A percentile compares a stretch with the other conserved stretches of the same genome.
Conservation (phyloP, 2,797 vertebrate genomes). For the Pipistrellus kuhlii region DNA sequence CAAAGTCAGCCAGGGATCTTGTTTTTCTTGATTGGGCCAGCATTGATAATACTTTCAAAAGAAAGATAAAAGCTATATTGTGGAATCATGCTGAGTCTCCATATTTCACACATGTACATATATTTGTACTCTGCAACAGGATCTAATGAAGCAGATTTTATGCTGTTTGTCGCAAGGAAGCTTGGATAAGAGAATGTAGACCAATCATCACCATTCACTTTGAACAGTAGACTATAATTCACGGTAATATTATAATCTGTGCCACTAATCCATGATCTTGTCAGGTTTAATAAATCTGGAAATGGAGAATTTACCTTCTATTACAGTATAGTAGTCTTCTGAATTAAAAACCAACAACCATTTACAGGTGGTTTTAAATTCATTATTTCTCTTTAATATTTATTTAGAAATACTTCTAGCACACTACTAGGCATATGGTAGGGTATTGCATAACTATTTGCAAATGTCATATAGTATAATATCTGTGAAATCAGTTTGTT, state of each 20-base stretch:
- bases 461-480: background rate
- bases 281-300: background rate
- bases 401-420: constrained; percentile 49
- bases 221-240: constrained; percentile 35
- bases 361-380: background rate
- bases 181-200: background rate
- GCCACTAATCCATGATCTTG: background rate
- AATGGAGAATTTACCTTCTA: background rate
- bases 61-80: background rate
- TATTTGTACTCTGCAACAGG: constrained; percentile 34
- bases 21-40: background rate
- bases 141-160: background rate
- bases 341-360: background rate
- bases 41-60: constrained; percentile 18
- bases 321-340: constrained; percentile 2
- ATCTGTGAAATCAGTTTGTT: background rate
- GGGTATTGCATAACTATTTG: constrained; percentile 1
- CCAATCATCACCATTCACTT: background rate
- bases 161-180: constrained; percentile 5
- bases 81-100: background rate
- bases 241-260: constrained; percentile 15
- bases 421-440: background rate
- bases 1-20: background rate
- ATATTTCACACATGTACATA: background rate
- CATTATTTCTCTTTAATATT: background rate